Evolutionary conservation across 2,888 invertebrate genomes (phyloP), one percentile per base, ranked within the genome.

Genomic region (Oscheius sp.): DNA sequence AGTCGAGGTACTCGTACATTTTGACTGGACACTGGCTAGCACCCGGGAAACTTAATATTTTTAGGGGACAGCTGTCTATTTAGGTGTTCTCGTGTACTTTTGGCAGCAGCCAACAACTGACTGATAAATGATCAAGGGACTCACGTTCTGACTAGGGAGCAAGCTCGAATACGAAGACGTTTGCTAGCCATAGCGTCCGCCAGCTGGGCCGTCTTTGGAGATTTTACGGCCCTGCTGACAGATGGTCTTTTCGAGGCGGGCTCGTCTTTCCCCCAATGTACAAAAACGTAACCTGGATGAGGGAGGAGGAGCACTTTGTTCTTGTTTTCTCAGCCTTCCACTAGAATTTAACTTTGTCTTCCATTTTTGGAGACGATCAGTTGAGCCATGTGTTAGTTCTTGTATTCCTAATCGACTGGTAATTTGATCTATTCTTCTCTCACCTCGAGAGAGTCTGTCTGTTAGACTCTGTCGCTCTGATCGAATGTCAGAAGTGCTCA

Each of bases 251-350:
- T 38, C 56, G 36, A 56, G 17, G 20, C 8, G 2, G 17, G n/a
- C 14, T 33, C 41, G 41, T 41, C n/a, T n/a, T n/a, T n/a, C n/a
- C n/a, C n/a, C n/a, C n/a, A n/a, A n/a, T n/a, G n/a, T n/a, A n/a
- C n/a, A n/a, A n/a, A 41, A 41, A 14, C 41, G 9, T n/a, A 26
- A 59, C 59, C 59, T 59, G 17, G 59, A 59, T 9, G 44, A 26
- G 22, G 75, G 74, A 3, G 78, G 76, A 17, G 78, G 78, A 2
- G 73, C 78, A 61, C 75, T 75, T 33, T 54, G 54, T 61, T 79
- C 78, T 44, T 76, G 70, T 36, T 47, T 62, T 49, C 74, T 22
- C n/a, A 59, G 41, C n/a, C 73, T 50, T n/a, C 68, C 70, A 0
- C 67, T 54, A 3, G 57, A 41, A 36, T 72, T 68, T 30, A 79